Base-by-base conservation (phyloP, 2,888 invertebrate genomes). In the Ennomos quercinarius region DNA sequence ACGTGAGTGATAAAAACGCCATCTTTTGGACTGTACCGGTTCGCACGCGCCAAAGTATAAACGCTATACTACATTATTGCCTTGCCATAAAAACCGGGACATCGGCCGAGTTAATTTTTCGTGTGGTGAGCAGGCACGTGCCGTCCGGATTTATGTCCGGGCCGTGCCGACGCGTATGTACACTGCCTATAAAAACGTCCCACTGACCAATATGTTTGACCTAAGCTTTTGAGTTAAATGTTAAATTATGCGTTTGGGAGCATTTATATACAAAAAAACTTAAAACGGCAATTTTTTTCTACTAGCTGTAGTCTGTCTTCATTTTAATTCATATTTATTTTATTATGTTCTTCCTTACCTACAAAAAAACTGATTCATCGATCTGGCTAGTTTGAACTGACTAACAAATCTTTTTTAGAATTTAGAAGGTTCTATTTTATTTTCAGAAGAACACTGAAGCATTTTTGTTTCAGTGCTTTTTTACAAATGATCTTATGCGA, bases 71-170 rank as follows among this genome's bases (percentile, higher is more conserved):
- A 73, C 74, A 76, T 78, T 81, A 82, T 81, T 76, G 76, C 73
- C 68, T 68, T 40, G 69, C 72, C 70, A 75, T 82, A 80, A 80
- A 84, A 83, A 80, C 74, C 53, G 66, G 76, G 70, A 79, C 79
- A 79, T 77, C 65, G 79, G 72, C 67, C 66, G 70, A 82, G 81
- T 83, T 81, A 85, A 83, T 85, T 86, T 84, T 84, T 86, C 79
- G 79, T 81, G 77, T 73, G 77, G 80, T 72, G 67, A 76, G 71
- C 73, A 76, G 72, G 72, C 80, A 84, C 83, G 80, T 76, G 71
- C 73, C 71, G 69, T 63, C 63, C 61, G 72, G 81, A 86, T 86
- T 87, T 86, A 87, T 85, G 78, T 74, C 69, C 70, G 66, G 68
- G 55, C 66, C 83, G 81, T 81, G 82, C 63, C 74, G 44, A 39